Percentiles rank a stretch among this genome's conserved stretches.
Conservation (phyloP, 2,888 invertebrate species). For the Neoscelio sp. region DNA sequence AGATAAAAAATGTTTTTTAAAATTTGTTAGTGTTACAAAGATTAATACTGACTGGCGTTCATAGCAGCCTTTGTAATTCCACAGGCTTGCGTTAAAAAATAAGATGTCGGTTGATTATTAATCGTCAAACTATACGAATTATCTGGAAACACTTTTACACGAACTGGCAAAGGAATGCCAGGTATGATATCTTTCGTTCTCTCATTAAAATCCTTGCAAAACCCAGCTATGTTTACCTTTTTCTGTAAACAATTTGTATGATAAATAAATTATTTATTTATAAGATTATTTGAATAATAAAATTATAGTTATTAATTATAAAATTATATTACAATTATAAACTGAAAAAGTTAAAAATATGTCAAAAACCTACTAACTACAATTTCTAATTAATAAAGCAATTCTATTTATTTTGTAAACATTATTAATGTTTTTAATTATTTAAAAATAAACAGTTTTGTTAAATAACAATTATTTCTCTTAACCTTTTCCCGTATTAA, state of each 20-base stretch:
- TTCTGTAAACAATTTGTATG: constrained; percentile 85
- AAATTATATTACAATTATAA: too few relatives aligned
- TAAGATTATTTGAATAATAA: constrained; percentile 1
- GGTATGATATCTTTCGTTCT: constrained; percentile 94
- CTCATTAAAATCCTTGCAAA: constrained; percentile 99
- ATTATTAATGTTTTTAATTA: too few relatives aligned
- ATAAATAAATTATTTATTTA: constrained; percentile 1
- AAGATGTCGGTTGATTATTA: constrained; percentile 94
- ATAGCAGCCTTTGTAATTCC: constrained; percentile 94
- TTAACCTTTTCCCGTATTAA: too few relatives aligned
- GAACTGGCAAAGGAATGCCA: constrained; percentile 94
- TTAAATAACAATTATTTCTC: too few relatives aligned
- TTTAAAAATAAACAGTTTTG: too few relatives aligned
- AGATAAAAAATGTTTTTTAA: not conserved
- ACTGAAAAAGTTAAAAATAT: too few relatives aligned
- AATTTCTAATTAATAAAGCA: too few relatives aligned
- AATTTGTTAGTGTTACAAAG: not conserved
- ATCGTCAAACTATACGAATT: constrained; percentile 92
- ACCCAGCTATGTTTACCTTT: constrained; percentile 97
- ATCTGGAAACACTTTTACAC: constrained; percentile 93
- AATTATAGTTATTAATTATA: constrained; percentile 56
- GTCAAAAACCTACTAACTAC: too few relatives aligned
- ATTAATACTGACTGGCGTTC: constrained; percentile 83
- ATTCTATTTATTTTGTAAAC: too few relatives aligned
- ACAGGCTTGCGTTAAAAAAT: constrained; percentile 96